These are phyloP conservation scores for Corythornis madagascariensis DNA, from an alignment of 2,113 vertebrate genomes.

Conservation along the genomic window DNA sequence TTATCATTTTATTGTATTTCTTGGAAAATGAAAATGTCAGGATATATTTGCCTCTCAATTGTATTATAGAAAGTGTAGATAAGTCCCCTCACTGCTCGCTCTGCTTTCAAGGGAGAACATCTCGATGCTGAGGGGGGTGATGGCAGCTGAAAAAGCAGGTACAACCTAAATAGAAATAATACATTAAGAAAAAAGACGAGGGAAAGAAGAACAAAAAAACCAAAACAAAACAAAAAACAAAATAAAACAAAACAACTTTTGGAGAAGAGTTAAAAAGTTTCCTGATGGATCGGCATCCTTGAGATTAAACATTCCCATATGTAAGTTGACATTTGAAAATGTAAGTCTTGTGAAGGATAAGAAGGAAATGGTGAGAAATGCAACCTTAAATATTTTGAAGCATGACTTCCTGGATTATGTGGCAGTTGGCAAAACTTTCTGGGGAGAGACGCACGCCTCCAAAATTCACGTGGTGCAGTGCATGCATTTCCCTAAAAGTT, in stretches of 20 bases:
- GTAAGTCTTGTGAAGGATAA: conserved; percentile 75
- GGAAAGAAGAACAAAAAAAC: not conserved
- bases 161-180: conserved; percentile 15
- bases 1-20: not conserved
- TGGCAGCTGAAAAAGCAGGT: not conserved
- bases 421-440: conserved; percentile 67
- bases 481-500: conserved; percentile 31
- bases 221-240: not conserved
- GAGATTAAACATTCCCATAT: conserved; percentile 75
- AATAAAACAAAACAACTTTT: not conserved
- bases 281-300: conserved; percentile 59
- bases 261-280: conserved; percentile 60
- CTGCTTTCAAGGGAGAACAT: not conserved
- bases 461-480: not conserved
- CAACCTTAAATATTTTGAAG: conserved; percentile 81
- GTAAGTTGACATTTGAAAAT: conserved; percentile 73
- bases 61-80: not conserved
- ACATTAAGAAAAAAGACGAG: not conserved
- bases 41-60: fast-evolving
- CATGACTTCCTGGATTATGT: conserved; percentile 69
- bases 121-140: not conserved
- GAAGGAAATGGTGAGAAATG: conserved; percentile 77
- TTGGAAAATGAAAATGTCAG: not conserved
- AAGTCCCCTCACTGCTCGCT: not conserved
- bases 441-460: conserved; percentile 34